A percentile compares a stretch with the other conserved stretches of the same genome.
Evolutionary conservation across 2,888 invertebrate genomes (phyloP).

Genomic region (Ormyrus pomaceus): DNA sequence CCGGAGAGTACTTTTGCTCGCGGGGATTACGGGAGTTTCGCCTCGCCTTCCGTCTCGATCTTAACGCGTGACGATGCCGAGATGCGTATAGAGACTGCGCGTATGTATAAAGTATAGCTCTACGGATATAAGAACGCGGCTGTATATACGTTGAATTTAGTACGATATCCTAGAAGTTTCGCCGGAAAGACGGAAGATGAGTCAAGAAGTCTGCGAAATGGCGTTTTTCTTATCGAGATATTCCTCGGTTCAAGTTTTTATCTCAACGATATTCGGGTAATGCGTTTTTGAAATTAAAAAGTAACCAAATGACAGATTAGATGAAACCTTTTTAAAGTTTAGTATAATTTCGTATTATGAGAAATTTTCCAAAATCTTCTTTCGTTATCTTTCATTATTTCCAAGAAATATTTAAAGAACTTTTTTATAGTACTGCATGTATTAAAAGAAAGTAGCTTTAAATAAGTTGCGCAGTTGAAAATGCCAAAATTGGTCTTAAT

Average conservation of each 20-base stretch:
- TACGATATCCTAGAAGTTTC: conserved; percentile 59
- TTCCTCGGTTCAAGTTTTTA: conserved; percentile 41
- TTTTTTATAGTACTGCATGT: no score
- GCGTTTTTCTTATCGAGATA: conserved; percentile 27
- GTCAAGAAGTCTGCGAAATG: conserved; percentile 19
- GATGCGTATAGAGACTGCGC: neutral
- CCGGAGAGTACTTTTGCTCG: conserved; percentile 58
- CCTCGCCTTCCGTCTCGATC: conserved; percentile 56
- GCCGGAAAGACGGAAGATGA: conserved; percentile 36
- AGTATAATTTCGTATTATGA: neutral
- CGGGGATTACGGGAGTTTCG: conserved; percentile 57
- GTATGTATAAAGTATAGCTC: conserved; percentile 34
- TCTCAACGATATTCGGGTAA: conserved; percentile 26
- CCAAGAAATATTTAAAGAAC: no score
- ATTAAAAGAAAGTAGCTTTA: neutral
- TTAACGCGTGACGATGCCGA: conserved; percentile 54
- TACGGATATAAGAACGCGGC: conserved; percentile 37
- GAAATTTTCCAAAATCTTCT: neutral
- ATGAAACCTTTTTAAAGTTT: neutral
- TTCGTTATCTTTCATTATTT: neutral
- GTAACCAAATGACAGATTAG: conserved; percentile 22
- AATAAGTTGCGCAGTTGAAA: neutral
- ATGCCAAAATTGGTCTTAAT: no score
- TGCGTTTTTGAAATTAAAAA: conserved; percentile 42
- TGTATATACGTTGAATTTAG: conserved; percentile 59